Base-by-base conservation (phyloP, 2,113 vertebrate genomes). In the Alligator mississippiensis region DNA sequence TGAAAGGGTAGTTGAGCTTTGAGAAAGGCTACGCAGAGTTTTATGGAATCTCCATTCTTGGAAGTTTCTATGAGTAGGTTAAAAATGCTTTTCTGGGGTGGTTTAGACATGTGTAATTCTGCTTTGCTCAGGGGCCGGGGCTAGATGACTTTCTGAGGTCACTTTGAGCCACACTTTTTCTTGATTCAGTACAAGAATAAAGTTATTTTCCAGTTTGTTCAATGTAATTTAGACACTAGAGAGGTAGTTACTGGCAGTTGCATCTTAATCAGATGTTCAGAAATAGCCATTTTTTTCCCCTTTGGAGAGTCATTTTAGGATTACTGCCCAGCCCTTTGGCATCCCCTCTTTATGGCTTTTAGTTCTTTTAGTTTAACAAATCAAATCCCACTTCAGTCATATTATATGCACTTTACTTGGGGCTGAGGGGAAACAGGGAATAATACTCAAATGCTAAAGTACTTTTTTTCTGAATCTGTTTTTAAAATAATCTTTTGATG, bases 311-410 rank as follows among this genome's bases (percentile, higher is more conserved):
- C 19, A 64, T n/a, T 68, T 54, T 63, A 61, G 28, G n/a, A 70
- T 28, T 28, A 93, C 30, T 77, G 61, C 91, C 78, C 62, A 55
- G 25, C 28, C 70, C 28, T 76, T 15, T 81, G 62, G 6, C 27
- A 87, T 76, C 70, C 16, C 14, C 30, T 21, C 47, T 64, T 11
- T 88, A 22, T 64, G 11, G 1, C 68, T 90, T 90, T 90, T 79
- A 93, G 25, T 75, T 58, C 63, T 90, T 90, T 90, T 79, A 93
- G 25, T 75, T 58, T 82, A 85, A 89, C 90, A 91, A 93, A 92
- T 47, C 1, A 70, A 22, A 76, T 75, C 21, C 61, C 70, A 55
- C 68, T 93, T 89, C 14, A 59, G 11, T 89, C 70, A 85, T 11
- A 61, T 2, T 38, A 30, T 28, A 11, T 88, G 86, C 60, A 79